Evolutionary conservation across 2,113 vertebrate species (phyloP), one percentile per base, ranked within the genome.

Genomic region (Nansenia antarctica): DNA sequence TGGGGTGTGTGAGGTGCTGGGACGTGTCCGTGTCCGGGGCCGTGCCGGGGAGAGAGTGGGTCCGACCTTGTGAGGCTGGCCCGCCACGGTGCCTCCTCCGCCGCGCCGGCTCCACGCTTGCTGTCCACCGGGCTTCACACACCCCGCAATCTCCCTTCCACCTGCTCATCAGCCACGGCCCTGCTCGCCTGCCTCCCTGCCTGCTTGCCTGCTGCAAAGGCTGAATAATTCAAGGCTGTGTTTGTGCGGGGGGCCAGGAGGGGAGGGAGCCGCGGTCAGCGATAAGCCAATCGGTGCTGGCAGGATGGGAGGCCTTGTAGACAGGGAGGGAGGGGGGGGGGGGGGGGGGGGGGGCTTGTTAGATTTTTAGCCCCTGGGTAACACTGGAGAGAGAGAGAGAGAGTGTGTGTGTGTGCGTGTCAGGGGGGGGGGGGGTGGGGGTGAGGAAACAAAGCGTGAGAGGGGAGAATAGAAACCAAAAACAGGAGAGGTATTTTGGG

Each of bases 151-250:
- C 72, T 78, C 65, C 73, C 71, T 77, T 73, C 82, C 83, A 83
- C 79, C 80, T 85, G 79, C 81, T 87, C 66, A 75, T 76, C 75
- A 72, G 49, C 73, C 57, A 58, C 27, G 54, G 78, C 61, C 49
- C 52, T 67, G 63, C 71, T 54, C 26, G 27, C 62, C 59, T 67
- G 63, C 39, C 4, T 2, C 59, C 73, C 64, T 57, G 47, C 70
- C 58, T 68, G 58, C 75, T 24, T 12, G 6, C 45, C 60, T 61
- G 57, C 32, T 54, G 69, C 73, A 83, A 81, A 89, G 68, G 75
- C 79, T 86, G 80, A 90, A 86, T 90, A 85, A 91, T 88, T 87
- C 84, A 89, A 70, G 76, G 80, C 73, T 72, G 73, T 69, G 11
- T 67, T 69, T 73, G 39, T 49, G 45, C 71, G 74, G 83, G 77